phyloP scores from a whole-genome alignment of 2,888 invertebrate genomes.

The Alloplasta piceator region DNA sequence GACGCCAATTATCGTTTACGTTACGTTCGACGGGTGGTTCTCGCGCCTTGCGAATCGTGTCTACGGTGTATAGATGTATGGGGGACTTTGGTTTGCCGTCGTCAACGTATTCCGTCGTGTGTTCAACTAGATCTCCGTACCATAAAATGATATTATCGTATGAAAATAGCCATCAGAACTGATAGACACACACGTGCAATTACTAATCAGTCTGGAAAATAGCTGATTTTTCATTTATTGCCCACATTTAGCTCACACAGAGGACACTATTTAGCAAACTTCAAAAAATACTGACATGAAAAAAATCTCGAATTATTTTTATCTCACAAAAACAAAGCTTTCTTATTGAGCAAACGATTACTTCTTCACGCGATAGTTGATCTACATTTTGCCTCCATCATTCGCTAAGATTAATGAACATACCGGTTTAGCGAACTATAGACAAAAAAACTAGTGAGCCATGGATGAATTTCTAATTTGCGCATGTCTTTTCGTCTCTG shows the following conservation, averaged over 20 bases:
- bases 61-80: conserved; percentile 8
- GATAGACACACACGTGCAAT: neutral
- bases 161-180: neutral
- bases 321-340: too few relatives aligned
- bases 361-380: too few relatives aligned
- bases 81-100: conserved; percentile 50
- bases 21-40: conserved; percentile 60
- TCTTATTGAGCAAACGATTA: too few relatives aligned
- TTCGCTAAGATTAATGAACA: too few relatives aligned
- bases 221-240: neutral
- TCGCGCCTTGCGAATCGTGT: conserved; percentile 28
- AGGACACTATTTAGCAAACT: neutral
- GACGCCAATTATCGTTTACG: conserved; percentile 79
- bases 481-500: too few relatives aligned
- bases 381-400: too few relatives aligned
- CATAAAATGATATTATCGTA: conserved; percentile 29
- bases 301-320: too few relatives aligned
- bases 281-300: neutral
- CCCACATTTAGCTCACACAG: too few relatives aligned
- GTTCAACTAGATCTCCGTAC: conserved; percentile 39
- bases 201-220: neutral
- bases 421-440: too few relatives aligned
- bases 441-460: too few relatives aligned
- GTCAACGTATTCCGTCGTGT: conserved; percentile 9
- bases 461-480: too few relatives aligned